Evolutionary conservation across 1,140 invertebrate genomes (phyloP).

Genomic region (Uloborus diversus): DNA sequence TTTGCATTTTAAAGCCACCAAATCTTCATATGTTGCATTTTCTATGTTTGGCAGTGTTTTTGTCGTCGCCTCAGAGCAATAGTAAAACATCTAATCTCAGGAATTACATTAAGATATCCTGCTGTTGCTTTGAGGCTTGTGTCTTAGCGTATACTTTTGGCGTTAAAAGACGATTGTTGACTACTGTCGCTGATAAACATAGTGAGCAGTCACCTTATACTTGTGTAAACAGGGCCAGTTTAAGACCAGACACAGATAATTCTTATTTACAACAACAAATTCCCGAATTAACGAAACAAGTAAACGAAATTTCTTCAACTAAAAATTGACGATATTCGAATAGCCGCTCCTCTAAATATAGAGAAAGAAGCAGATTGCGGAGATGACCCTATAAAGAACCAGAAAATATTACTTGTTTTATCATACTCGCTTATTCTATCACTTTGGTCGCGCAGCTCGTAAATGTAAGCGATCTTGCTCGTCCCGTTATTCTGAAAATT

Average conservation of each 20-base stretch:
- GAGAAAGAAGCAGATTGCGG: neutral
- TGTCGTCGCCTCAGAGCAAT: too few relatives aligned
- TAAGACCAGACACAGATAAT: neutral
- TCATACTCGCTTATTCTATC: neutral
- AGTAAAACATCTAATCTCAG: too few relatives aligned
- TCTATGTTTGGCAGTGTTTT: too few relatives aligned
- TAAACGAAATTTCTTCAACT: neutral
- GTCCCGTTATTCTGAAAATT: neutral
- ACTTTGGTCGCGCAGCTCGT: neutral
- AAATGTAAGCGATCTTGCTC: neutral
- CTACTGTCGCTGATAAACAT: too few relatives aligned
- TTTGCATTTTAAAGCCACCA: too few relatives aligned
- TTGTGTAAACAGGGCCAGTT: neutral
- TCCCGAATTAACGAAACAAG: neutral
- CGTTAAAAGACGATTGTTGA: too few relatives aligned
- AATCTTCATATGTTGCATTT: too few relatives aligned
- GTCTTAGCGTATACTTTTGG: too few relatives aligned
- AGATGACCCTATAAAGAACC: neutral
- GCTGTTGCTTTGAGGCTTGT: too few relatives aligned
- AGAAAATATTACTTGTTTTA: neutral
- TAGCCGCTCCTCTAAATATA: neutral
- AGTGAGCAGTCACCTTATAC: too few relatives aligned
- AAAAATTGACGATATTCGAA: neutral
- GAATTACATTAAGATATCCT: too few relatives aligned
- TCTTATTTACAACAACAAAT: neutral